Base-by-base conservation (phyloP, 2,888 invertebrate genomes). In the Eulithis prunata region DNA sequence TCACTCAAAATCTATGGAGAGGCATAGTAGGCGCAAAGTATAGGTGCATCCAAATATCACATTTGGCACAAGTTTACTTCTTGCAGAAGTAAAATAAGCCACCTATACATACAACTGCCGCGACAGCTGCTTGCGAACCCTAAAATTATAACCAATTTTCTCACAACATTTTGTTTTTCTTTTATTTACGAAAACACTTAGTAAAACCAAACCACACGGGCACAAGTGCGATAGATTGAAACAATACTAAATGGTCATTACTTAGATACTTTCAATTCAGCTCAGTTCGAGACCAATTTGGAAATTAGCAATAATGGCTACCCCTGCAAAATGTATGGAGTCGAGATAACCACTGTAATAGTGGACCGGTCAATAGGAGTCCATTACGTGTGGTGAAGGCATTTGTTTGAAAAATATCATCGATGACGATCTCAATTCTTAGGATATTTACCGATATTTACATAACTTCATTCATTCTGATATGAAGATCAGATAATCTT, bases 241-340 rank as follows among this genome's bases (percentile, higher is more conserved):
- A 61, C 54, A 54, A 38, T 47, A 55, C 38, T 53, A 54, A 43
- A 52, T 47, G 43, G 47, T 60, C 21, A 61, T 70, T 68, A 69
- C 64, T 63, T 68, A 66, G 61, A 62, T 66, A 60, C 69, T 71
- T 71, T 68, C 65, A 68, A 68, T 65, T 64, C 63, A 66, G 59
- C 66, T 54, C 66, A 59, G 55, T 63, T 71, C 72, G 75, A 70
- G 74, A 71, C 70, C 75, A 70, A 78, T 80, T 79, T 77, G 74
- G 71, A 77, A 76, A 74, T 75, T 68, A 71, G 71, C 73, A 73
- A 77, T 83, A 82, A 82, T 80, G 77, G 77, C 74, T 67, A 75
- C 75, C 77, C 71, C 66, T 80, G 80, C 81, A 79, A 83, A 84
- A 85, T 83, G 75, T 80, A 84, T 83, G 77, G 76, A 75, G 73